Evolutionary conservation across 2,888 invertebrate species (phyloP).

Genomic region (Sarcophaga caerulescens): DNA sequence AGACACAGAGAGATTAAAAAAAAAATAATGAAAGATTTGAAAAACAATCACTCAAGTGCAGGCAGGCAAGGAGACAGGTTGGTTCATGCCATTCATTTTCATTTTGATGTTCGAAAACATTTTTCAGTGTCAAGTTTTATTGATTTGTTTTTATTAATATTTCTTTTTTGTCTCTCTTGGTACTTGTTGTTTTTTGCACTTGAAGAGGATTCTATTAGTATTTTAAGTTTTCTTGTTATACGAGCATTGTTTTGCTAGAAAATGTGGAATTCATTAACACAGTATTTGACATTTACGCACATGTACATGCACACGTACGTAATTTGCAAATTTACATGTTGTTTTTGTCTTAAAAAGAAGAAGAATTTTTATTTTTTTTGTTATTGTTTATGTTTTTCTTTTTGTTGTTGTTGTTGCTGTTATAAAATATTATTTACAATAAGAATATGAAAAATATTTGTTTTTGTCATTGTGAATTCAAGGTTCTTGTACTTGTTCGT

Average conservation of each 20-base stretch:
- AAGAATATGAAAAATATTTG: slow-evolving; percentile 26
- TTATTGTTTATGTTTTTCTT: no score
- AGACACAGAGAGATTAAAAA: background rate
- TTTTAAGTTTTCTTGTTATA: background rate
- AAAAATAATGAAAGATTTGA: background rate
- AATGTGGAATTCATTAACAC: slow-evolving; percentile 51
- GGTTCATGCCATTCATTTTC: background rate
- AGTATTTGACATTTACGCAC: slow-evolving; percentile 18
- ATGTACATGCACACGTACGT: background rate
- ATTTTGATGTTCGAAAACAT: slow-evolving; percentile 6
- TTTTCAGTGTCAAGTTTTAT: slow-evolving; percentile 66
- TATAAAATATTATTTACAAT: slow-evolving; percentile 13
- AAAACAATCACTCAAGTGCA: slow-evolving; percentile 28
- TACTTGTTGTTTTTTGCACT: background rate
- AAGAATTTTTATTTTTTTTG: no score
- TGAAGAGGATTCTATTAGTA: background rate
- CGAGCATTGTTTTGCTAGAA: slow-evolving; percentile 3
- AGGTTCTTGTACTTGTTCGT: slow-evolving; percentile 17
- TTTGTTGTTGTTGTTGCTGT: background rate
- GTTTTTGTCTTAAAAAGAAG: no score
- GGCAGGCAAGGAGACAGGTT: background rate
- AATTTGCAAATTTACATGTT: no score
- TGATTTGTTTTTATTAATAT: slow-evolving; percentile 49
- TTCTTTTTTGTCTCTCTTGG: background rate
- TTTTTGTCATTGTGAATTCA: slow-evolving; percentile 60